Percentiles rank a stretch among this genome's conserved stretches.
Evolutionary conservation across 2,797 vertebrate genomes (phyloP).

Genomic region (Typhlichthys eigenmanni): DNA sequence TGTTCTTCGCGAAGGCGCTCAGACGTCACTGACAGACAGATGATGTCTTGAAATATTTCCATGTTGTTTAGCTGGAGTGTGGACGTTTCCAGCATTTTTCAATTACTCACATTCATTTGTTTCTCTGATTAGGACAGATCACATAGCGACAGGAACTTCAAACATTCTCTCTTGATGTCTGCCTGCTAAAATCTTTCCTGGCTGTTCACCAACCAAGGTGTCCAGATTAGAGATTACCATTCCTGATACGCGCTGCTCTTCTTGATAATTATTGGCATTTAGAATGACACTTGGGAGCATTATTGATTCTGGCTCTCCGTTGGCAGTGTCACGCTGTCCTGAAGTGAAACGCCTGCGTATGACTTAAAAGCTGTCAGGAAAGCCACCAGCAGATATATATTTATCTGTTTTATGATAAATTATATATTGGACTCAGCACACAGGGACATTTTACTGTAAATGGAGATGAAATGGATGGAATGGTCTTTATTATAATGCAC

Average conservation of each 20-base stretch:
- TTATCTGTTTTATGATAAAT: constrained; percentile 22
- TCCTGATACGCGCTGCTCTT: constrained; percentile 14
- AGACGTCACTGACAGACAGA: too few species aligned
- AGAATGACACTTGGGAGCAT: constrained; percentile 36
- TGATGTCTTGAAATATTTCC: too few species aligned
- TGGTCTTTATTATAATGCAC: background rate
- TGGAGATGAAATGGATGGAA: constrained; percentile 12
- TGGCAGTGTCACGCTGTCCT: constrained; percentile 7
- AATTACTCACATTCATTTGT: too few species aligned
- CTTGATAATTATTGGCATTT: constrained; percentile 50
- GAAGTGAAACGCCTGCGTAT: constrained; percentile 17
- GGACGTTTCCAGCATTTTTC: too few species aligned
- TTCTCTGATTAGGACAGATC: too few species aligned
- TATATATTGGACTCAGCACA: background rate
- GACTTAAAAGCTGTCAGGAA: constrained; percentile 24
- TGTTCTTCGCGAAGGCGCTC: too few species aligned
- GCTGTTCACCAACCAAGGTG: constrained; percentile 18
- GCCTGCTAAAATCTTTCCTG: background rate
- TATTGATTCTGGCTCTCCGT: constrained; percentile 12
- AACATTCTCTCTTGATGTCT: too few species aligned
- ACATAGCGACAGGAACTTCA: too few species aligned
- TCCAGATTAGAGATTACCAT: constrained; percentile 26
- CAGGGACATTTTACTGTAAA: too few species aligned
- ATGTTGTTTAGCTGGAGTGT: too few species aligned
- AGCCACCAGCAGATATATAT: constrained; percentile 15